Percentiles rank a stretch among this genome's conserved stretches.
These are phyloP conservation scores for Latheticus oryzae DNA, from an alignment of 2,888 invertebrate species.

Conservation along the genomic window DNA sequence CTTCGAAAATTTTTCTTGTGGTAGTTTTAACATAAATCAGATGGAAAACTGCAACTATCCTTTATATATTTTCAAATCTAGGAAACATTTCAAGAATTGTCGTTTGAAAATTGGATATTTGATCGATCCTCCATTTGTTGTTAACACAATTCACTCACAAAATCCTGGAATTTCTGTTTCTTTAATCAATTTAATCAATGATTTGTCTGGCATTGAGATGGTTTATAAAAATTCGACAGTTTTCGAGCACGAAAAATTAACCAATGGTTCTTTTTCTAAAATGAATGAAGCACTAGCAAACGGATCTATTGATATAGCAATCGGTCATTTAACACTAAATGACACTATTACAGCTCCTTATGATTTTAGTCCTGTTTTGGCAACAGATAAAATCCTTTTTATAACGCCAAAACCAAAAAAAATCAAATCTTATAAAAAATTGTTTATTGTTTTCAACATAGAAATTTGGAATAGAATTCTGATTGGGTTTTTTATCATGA, in stretches of 20 bases:
- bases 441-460: conserved; percentile 40
- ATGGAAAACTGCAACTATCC: conserved; percentile 1
- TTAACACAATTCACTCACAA: conserved; percentile 15
- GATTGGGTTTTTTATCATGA: conserved; percentile 9
- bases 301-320: conserved; percentile 37
- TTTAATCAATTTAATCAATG: conserved; percentile 11
- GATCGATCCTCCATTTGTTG: conserved; percentile 11
- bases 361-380: conserved; percentile 45
- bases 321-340: conserved; percentile 49
- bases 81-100: conserved; percentile 2
- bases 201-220: neutral
- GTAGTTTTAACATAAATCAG: too few species aligned
- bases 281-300: conserved; percentile 14
- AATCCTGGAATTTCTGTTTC: conserved; percentile 39
- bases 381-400: conserved; percentile 40
- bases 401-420: conserved; percentile 38
- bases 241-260: conserved; percentile 38
- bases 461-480: conserved; percentile 40
- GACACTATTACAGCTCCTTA: conserved; percentile 41
- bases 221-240: conserved; percentile 17
- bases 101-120: conserved; percentile 10
- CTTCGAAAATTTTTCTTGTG: too few species aligned
- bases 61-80: neutral
- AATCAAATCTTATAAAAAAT: conserved; percentile 40
- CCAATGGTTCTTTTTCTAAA: conserved; percentile 36